phyloP scores from a whole-genome alignment of 1,140 invertebrate genomes.

The Epicauta chinensis region DNA sequence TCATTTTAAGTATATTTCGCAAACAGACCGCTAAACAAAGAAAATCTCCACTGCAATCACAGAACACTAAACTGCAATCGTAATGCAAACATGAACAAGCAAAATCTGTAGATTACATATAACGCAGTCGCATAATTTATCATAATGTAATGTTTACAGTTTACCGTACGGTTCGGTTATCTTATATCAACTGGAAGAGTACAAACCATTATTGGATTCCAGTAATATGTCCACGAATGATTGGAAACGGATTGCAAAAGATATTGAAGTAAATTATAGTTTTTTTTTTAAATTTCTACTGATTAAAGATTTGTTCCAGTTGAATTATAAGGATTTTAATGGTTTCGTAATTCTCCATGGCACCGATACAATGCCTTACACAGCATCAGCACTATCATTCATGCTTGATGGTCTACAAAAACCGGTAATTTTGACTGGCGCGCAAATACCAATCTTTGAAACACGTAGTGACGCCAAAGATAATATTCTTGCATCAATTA shows the following conservation, averaged over 20 bases:
- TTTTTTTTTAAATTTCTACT: too few relatives aligned
- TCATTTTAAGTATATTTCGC: too few relatives aligned
- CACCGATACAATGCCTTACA: constrained; percentile 94
- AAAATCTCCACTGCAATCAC: too few relatives aligned
- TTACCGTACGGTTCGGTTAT: background rate
- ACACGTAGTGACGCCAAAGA: constrained; percentile 83
- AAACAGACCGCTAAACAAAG: too few relatives aligned
- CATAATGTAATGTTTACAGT: too few relatives aligned
- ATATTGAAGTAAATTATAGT: constrained; percentile 76
- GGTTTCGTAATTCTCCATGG: constrained; percentile 96
- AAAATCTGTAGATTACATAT: too few relatives aligned
- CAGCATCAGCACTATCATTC: constrained; percentile 90
- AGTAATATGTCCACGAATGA: constrained; percentile 89
- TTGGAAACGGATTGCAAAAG: constrained; percentile 81
- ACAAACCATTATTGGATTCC: constrained; percentile 84
- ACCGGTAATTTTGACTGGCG: constrained; percentile 90
- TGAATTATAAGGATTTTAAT: constrained; percentile 58
- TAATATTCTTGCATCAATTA: constrained; percentile 85
- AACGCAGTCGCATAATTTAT: too few relatives aligned
- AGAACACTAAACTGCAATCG: too few relatives aligned
- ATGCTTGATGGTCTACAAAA: constrained; percentile 95
- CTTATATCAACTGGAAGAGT: constrained; percentile 76
- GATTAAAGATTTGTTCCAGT: constrained; percentile 22
- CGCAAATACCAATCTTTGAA: constrained; percentile 89
- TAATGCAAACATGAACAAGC: too few relatives aligned